phyloP scores from a whole-genome alignment of 2,888 invertebrate genomes.

The Calliopum simillimum region DNA sequence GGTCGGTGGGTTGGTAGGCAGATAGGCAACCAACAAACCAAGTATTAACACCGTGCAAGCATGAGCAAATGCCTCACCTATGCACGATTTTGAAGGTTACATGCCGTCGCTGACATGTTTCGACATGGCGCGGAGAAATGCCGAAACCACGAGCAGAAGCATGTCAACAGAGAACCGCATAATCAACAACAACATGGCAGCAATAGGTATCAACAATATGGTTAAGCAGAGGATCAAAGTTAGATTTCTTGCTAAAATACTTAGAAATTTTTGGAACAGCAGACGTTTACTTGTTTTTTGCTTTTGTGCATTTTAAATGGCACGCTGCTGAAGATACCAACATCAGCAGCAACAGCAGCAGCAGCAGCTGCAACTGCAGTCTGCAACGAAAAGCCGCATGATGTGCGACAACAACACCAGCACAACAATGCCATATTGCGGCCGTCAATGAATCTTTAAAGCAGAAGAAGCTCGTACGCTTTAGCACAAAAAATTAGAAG shows the following conservation, averaged over 20 bases:
- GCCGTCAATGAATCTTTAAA: slow-evolving; percentile 9
- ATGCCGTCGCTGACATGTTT: slow-evolving; percentile 40
- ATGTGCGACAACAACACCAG: slow-evolving; percentile 16
- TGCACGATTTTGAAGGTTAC: slow-evolving; percentile 53
- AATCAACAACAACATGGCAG: background rate
- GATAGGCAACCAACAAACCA: no score
- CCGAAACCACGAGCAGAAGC: slow-evolving; percentile 21
- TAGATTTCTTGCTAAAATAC: slow-evolving; percentile 8
- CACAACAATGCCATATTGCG: slow-evolving; percentile 22
- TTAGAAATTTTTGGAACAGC: slow-evolving; percentile 22
- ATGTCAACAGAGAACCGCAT: background rate
- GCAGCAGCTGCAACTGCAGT: slow-evolving; percentile 6
- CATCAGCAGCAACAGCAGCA: slow-evolving; percentile 1
- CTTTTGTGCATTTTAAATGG: slow-evolving; percentile 25
- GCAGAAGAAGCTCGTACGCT: slow-evolving; percentile 11
- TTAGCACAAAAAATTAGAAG: slow-evolving; percentile 2
- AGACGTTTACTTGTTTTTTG: background rate
- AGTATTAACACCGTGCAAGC: no score
- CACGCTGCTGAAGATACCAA: slow-evolving; percentile 18
- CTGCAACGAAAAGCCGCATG: background rate
- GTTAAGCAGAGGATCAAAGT: slow-evolving; percentile 16
- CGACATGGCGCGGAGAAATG: slow-evolving; percentile 25
- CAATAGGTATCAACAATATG: slow-evolving; percentile 12
- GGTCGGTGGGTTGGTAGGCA: no score
- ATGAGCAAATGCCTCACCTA: slow-evolving; percentile 48